phyloP scores from a whole-genome alignment of 1,140 invertebrate species.

The Drosophila tropicalis region DNA sequence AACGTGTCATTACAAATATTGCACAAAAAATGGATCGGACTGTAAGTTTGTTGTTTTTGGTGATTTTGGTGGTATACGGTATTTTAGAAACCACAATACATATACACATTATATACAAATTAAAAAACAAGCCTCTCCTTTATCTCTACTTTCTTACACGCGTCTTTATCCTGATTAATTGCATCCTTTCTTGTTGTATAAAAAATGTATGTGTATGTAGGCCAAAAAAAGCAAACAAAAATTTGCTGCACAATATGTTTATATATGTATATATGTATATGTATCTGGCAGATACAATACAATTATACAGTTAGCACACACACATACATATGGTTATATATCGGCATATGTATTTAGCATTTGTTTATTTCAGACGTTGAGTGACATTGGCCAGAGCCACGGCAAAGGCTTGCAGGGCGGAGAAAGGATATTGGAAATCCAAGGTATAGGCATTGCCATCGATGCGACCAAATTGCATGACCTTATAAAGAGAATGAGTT shows the following conservation, averaged over 20 bases:
- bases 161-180: neutral
- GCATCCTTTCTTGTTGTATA: conserved; percentile 35
- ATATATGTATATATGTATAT: too few species aligned
- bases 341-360: neutral
- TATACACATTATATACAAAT: conserved; percentile 76
- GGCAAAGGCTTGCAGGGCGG: conserved; percentile 98
- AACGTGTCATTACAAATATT: conserved; percentile 81
- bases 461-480: conserved; percentile 99
- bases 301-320: conserved; percentile 15
- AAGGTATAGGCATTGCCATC: conserved; percentile 99
- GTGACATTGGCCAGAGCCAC: conserved; percentile 99
- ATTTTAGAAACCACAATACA: conserved; percentile 69
- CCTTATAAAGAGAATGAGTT: conserved; percentile 85
- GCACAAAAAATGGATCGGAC: conserved; percentile 81
- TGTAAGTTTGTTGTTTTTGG: conserved; percentile 66
- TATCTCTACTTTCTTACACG: conserved; percentile 2
- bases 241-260: conserved; percentile 37
- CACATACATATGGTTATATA: neutral
- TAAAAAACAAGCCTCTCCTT: conserved; percentile 40
- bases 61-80: conserved; percentile 58
- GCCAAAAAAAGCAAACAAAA: conserved; percentile 53
- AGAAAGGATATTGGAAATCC: conserved; percentile 99
- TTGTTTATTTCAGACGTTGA: conserved; percentile 95
- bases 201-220: conserved; percentile 55
- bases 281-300: conserved; percentile 1